Percentiles rank a stretch among this genome's conserved stretches.
Conservation (phyloP, 2,113 vertebrate species). For the Alligator mississippiensis region DNA sequence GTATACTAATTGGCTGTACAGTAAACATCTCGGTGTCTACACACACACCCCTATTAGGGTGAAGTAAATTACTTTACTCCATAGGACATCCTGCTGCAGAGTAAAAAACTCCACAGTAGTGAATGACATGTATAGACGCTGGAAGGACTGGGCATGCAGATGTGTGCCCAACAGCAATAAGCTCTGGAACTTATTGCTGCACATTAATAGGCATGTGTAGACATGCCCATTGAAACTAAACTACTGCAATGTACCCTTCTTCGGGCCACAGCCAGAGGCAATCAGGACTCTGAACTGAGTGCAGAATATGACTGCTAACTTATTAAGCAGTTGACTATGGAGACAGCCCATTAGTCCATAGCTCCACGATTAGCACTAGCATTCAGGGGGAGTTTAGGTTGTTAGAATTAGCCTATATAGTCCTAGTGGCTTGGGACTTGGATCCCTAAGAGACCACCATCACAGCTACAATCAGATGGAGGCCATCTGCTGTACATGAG, state of each 20-base stretch:
- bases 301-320: conserved; percentile 20
- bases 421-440: conserved; percentile 38
- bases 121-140: too few relatives aligned
- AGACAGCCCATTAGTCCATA: conserved; percentile 58
- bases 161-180: too few relatives aligned
- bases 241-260: conserved; percentile 50
- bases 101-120: too few relatives aligned
- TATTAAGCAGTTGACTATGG: conserved; percentile 49
- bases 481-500: conserved; percentile 17
- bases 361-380: conserved; percentile 44
- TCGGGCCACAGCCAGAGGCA: conserved; percentile 55
- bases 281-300: conserved; percentile 52
- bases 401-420: conserved; percentile 54
- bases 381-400: conserved; percentile 48
- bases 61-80: too few relatives aligned
- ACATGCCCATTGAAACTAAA: not conserved
- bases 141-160: too few relatives aligned
- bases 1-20: too few relatives aligned
- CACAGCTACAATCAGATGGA: conserved; percentile 11
- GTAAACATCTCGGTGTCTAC: too few relatives aligned
- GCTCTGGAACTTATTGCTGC: too few relatives aligned
- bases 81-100: too few relatives aligned
- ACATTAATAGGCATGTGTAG: too few relatives aligned
- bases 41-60: too few relatives aligned
- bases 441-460: conserved; percentile 29